These are phyloP conservation scores for Abrostola tripartita DNA, from an alignment of 2,888 invertebrate species.

Conservation along the genomic window DNA sequence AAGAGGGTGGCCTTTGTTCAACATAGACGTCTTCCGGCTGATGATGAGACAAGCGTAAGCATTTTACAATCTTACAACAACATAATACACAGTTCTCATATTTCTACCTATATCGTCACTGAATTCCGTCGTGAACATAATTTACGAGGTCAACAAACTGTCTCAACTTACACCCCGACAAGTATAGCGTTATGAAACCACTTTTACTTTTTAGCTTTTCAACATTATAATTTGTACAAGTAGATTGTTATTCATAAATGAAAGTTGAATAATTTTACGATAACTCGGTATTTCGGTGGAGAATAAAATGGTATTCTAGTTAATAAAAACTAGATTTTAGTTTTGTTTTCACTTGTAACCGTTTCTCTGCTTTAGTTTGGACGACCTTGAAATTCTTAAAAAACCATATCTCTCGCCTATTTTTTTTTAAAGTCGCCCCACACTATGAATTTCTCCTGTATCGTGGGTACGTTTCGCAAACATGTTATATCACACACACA, in stretches of 20 bases:
- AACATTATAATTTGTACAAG: slow-evolving; percentile 42
- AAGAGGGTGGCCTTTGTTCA: too few relatives aligned
- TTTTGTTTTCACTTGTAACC: slow-evolving; percentile 13
- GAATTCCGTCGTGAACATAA: background rate
- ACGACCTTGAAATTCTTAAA: background rate
- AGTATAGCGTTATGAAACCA: slow-evolving; percentile 32
- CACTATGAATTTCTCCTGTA: too few relatives aligned
- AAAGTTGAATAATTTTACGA: slow-evolving; percentile 53
- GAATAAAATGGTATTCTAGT: slow-evolving; percentile 14
- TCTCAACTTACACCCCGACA: slow-evolving; percentile 8
- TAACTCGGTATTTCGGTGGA: slow-evolving; percentile 24
- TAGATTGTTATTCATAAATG: slow-evolving; percentile 34
- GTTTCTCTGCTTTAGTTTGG: slow-evolving; percentile 4
- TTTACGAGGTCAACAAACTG: slow-evolving; percentile 16
- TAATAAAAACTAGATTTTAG: slow-evolving; percentile 3
- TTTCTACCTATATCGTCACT: background rate
- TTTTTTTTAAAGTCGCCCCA: too few relatives aligned
- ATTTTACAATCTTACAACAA: too few relatives aligned
- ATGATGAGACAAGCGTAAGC: too few relatives aligned
- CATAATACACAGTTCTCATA: too few relatives aligned
- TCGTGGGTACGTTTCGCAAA: too few relatives aligned
- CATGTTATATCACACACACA: too few relatives aligned
- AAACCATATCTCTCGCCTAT: too few relatives aligned
- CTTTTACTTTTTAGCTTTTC: slow-evolving; percentile 54
- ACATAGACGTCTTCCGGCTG: too few relatives aligned